Percentiles rank a stretch among this genome's conserved stretches.
Evolutionary conservation across 2,888 invertebrate genomes (phyloP).

Genomic region (Odontocolon sp.): DNA sequence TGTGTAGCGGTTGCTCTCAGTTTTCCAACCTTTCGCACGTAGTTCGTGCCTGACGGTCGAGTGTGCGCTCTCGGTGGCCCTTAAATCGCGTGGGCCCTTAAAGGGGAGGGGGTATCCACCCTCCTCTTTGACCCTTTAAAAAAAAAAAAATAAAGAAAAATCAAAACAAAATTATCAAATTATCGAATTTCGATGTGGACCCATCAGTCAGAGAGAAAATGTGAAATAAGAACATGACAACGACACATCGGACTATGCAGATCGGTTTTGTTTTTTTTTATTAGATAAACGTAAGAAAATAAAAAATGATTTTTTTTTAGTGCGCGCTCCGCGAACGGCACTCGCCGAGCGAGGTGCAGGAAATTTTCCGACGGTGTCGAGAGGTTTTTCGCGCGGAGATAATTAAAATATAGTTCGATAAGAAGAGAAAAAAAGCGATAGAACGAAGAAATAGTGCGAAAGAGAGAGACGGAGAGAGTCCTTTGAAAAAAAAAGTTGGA

Average conservation of each 20-base stretch:
- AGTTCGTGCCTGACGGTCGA: constrained; percentile 67
- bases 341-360: constrained; percentile 3
- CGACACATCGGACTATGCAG: too few relatives aligned
- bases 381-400: neutral
- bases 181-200: too few relatives aligned
- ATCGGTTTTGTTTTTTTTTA: too few relatives aligned
- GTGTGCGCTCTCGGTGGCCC: constrained; percentile 31
- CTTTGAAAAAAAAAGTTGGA: constrained; percentile 11
- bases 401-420: constrained; percentile 24
- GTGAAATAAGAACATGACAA: too few relatives aligned
- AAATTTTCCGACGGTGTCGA: neutral
- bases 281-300: too few relatives aligned
- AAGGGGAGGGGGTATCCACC: too few relatives aligned
- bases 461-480: constrained; percentile 27
- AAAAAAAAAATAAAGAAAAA: too few relatives aligned
- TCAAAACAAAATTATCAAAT: too few relatives aligned
- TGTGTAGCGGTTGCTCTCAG: constrained; percentile 67
- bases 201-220: too few relatives aligned
- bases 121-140: too few relatives aligned
- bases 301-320: neutral
- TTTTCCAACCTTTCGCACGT: constrained; percentile 61
- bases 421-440: constrained; percentile 54
- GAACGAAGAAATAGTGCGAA: constrained; percentile 51
- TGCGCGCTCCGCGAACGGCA: neutral
- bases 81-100: constrained; percentile 60